A percentile compares a stretch with the other conserved stretches of the same genome.
phyloP scores from a whole-genome alignment of 2,888 invertebrate species.

The Scrobipalpa costella region DNA sequence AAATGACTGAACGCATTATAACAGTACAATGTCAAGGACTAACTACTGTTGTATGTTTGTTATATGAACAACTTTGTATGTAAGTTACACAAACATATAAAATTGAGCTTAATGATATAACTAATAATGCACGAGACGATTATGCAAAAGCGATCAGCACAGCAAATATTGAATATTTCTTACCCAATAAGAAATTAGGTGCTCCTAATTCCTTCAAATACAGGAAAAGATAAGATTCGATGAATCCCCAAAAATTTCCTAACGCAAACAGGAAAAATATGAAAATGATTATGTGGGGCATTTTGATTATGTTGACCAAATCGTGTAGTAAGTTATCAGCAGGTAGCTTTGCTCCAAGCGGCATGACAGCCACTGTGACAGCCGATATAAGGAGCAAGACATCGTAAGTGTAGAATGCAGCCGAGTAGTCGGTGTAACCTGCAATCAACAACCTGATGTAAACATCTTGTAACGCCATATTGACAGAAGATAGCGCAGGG shows the following conservation, averaged over 20 bases:
- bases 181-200: constrained; percentile 90
- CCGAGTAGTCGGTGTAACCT: constrained; percentile 91
- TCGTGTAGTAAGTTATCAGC: constrained; percentile 89
- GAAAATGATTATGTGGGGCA: constrained; percentile 90
- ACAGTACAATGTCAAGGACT: constrained; percentile 10
- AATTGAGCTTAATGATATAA: background rate
- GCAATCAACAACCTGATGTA: constrained; percentile 65
- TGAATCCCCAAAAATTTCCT: constrained; percentile 94
- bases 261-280: constrained; percentile 90
- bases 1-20: background rate
- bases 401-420: constrained; percentile 93
- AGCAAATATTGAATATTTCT: constrained; percentile 41
- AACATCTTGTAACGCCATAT: constrained; percentile 58
- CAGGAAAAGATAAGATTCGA: constrained; percentile 93
- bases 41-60: background rate
- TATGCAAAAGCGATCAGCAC: background rate
- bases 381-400: constrained; percentile 86
- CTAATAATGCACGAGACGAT: background rate
- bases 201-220: constrained; percentile 92
- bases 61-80: background rate
- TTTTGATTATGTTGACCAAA: constrained; percentile 86
- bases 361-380: constrained; percentile 88
- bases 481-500: constrained; percentile 71
- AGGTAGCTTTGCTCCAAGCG: constrained; percentile 88
- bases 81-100: background rate